phyloP scores from a whole-genome alignment of 35 echinoderm and acorn worm genomes.

The Heliocidaris erythrogramma region DNA sequence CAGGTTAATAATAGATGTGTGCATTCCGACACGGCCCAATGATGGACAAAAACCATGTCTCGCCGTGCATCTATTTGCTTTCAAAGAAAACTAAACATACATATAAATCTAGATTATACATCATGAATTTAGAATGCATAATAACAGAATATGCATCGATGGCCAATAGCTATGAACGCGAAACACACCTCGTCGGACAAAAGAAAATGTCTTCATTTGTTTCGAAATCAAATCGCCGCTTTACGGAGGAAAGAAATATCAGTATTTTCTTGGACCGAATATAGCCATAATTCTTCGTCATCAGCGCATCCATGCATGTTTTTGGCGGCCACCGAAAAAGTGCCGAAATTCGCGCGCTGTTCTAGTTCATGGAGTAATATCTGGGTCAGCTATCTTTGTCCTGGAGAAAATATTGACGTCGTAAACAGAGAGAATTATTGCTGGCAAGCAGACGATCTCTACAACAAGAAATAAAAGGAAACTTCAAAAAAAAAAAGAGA shows the following conservation, averaged over 20 bases:
- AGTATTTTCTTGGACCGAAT: background rate
- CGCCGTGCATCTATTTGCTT: background rate
- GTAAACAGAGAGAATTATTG: constrained; percentile 33
- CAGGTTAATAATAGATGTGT: constrained; percentile 6
- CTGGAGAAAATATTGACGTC: constrained; percentile 25
- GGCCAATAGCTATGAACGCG: background rate
- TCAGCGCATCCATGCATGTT: background rate
- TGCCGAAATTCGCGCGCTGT: constrained; percentile 28
- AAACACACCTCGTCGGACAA: background rate
- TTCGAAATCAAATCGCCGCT: background rate
- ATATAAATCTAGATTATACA: background rate
- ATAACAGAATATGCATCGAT: background rate
- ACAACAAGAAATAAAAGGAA: background rate
- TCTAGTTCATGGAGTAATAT: constrained; percentile 34
- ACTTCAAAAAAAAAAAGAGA: background rate
- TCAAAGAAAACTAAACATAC: background rate
- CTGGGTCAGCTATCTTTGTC: constrained; percentile 18
- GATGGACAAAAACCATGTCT: background rate
- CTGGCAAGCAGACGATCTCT: constrained; percentile 8
- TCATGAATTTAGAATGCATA: background rate
- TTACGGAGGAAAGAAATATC: background rate
- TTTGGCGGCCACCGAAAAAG: background rate
- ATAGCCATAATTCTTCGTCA: background rate
- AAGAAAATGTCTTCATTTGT: background rate
- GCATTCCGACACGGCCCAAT: background rate